Conservation (phyloP, 2,797 vertebrate genomes). For the Balearica regulorum region DNA sequence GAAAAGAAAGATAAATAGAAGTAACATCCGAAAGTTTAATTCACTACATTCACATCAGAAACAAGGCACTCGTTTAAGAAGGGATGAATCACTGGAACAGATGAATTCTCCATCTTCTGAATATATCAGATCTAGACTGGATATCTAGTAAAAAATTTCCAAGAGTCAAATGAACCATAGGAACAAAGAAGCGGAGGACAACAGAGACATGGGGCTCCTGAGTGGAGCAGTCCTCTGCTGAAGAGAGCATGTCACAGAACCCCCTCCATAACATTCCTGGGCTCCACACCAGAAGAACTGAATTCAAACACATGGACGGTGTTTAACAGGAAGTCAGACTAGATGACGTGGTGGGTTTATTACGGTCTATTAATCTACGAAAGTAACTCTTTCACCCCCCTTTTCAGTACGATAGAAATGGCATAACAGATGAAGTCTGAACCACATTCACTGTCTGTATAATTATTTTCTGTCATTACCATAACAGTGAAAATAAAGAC, state of each 20-base stretch:
- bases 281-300: not conserved
- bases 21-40: not conserved
- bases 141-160: not conserved
- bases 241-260: not conserved
- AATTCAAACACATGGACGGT: not conserved
- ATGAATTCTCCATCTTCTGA: not conserved
- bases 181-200: not conserved
- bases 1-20: not conserved
- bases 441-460: not conserved
- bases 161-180: not conserved
- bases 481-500: not conserved
- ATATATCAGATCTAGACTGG: not conserved
- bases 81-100: not conserved
- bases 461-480: not conserved
- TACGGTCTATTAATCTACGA: not conserved
- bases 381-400: not conserved
- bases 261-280: not conserved
- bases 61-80: not conserved
- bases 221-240: not conserved
- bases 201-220: not conserved
- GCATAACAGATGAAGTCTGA: not conserved
- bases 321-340: not conserved
- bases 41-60: not conserved
- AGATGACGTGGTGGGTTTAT: not conserved
- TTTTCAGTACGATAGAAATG: not conserved